Evolutionary conservation across 2,888 invertebrate genomes (phyloP).

Genomic region (Pristionchus arcanus): DNA sequence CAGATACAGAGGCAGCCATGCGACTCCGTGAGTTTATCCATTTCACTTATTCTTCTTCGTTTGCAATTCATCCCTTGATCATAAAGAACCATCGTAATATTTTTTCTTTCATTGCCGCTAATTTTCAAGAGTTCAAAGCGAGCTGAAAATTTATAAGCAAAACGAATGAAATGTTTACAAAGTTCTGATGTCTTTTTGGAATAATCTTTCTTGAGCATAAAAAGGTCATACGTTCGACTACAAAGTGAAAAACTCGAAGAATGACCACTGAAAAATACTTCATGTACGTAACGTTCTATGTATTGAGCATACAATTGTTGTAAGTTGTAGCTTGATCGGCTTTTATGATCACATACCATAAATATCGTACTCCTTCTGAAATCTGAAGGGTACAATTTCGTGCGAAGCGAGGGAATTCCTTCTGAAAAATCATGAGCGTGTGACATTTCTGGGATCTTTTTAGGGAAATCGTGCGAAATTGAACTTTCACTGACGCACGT

Average conservation of each 20-base stretch:
- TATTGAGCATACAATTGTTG: neutral
- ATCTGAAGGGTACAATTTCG: neutral
- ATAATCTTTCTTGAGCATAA: too few relatives aligned
- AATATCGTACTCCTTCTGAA: neutral
- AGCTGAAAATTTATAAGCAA: too few relatives aligned
- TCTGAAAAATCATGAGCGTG: neutral
- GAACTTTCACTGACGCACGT: neutral
- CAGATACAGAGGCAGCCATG: conserved; percentile 4
- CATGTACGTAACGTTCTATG: neutral
- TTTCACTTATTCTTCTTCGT: neutral
- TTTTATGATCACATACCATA: neutral
- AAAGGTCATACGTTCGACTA: too few relatives aligned
- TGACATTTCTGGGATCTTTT: neutral
- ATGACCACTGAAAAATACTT: neutral
- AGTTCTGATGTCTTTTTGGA: too few relatives aligned
- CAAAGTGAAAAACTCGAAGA: too few relatives aligned
- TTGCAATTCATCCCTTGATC: too few relatives aligned
- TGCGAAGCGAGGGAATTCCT: neutral
- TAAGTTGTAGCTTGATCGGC: neutral
- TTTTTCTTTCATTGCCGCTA: too few relatives aligned
- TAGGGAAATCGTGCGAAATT: neutral
- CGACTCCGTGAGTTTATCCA: conserved; percentile 7
- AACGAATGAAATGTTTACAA: too few relatives aligned
- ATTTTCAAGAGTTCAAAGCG: too few relatives aligned
- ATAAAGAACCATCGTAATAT: too few relatives aligned